Evolutionary conservation across 2,888 invertebrate species (phyloP), one percentile per base, ranked within the genome.

Genomic region (Clunio marinus): DNA sequence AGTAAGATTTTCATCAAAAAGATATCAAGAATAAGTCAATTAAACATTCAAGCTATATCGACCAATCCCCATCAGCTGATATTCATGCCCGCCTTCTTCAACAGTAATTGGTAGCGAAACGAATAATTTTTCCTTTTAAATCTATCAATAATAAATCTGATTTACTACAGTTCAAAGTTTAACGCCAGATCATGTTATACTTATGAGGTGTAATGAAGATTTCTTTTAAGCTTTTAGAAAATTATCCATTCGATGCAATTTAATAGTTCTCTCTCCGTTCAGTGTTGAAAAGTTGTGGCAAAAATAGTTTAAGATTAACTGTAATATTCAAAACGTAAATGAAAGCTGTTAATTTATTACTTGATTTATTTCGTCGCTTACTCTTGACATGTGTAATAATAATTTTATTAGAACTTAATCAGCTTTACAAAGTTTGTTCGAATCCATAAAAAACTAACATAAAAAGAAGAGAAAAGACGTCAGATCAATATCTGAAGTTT

Each of bases 381-480:
- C 51, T 3, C 57, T 4, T 5, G 5, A n/a, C 27, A 25, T 22
- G 27, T 57, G 57, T 57, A 24, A 57, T 57, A 57, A 57, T 57
- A 57, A 25, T 57, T 57, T 27, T 57, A 57, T 57, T 57, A 20
- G 5, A 24, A 27, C 13, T 57, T 57, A 57, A 57, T 57, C 57
- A 57, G 5, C 51, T 20, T 7, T 22, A 22, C 51, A 17, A 51
- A 51, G 20, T 8, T n/a, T n/a, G n/a, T 22, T 7, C 5, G 51
- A 51, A n/a, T n/a, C 35, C 13, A 32, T 32, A 32, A 32, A 32
- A 5, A 32, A 13, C 35, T 8, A 13, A 5, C 35, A 32, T 32
- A 8, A 32, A 5, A 13, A 32, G 7, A 32, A 5, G 35, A 32
- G 35, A 32, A 5, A 32, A 5, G 5, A 5, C 35, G 51, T 20